These are phyloP conservation scores for Craniophora ligustri DNA, from an alignment of 2,888 invertebrate genomes.

Conservation along the genomic window DNA sequence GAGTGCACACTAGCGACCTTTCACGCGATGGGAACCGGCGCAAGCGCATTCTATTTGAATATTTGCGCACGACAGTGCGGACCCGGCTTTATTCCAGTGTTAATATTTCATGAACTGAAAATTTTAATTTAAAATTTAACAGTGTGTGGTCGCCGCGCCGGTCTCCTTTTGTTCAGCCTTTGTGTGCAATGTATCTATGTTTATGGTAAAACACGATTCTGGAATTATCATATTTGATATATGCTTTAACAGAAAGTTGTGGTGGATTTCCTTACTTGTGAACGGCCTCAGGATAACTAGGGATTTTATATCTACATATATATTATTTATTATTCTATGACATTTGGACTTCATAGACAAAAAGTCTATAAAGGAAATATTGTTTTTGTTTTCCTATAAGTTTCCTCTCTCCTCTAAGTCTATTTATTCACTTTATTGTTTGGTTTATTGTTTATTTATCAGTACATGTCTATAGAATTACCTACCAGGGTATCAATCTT, in stretches of 20 bases:
- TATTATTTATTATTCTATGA: no score
- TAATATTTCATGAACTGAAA: constrained; percentile 82
- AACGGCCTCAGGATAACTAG: no score
- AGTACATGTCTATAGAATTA: no score
- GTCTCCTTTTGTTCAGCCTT: constrained; percentile 43
- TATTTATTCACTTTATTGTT: no score
- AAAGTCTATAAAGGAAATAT: no score
- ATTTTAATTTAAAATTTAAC: constrained; percentile 76
- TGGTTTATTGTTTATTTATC: no score
- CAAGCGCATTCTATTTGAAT: constrained; percentile 77
- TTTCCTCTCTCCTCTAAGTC: no score
- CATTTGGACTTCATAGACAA: no score
- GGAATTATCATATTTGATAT: constrained; percentile 28
- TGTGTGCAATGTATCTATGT: constrained; percentile 33
- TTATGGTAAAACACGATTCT: constrained; percentile 15
- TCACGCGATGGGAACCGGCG: constrained; percentile 66
- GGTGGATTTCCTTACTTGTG: no score
- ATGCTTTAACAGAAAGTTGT: constrained; percentile 8
- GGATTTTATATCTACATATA: no score
- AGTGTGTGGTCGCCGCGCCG: constrained; percentile 53
- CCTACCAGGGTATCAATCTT: no score
- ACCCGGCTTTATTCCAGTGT: constrained; percentile 67
- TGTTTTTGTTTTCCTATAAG: no score
- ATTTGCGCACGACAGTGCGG: constrained; percentile 65
- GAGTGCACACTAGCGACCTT: constrained; percentile 74